phyloP scores from a whole-genome alignment of 2,888 invertebrate genomes.

The Lepidochitona cinerea region DNA sequence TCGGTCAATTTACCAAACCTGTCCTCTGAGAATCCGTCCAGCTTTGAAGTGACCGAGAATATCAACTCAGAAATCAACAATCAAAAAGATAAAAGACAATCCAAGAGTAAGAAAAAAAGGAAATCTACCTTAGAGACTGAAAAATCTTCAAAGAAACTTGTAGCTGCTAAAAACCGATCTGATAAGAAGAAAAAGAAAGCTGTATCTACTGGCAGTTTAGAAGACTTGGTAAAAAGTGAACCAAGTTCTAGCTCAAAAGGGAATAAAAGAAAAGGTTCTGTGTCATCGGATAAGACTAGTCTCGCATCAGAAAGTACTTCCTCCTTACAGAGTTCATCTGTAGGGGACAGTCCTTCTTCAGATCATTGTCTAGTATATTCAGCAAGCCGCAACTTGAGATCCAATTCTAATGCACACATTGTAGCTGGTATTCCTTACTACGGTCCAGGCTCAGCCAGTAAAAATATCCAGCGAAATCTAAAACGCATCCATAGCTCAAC shows the following conservation, averaged over 20 bases:
- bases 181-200: neutral
- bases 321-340: neutral
- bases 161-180: too few relatives aligned
- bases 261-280: neutral
- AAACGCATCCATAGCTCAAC: neutral
- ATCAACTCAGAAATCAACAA: too few relatives aligned
- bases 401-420: conserved; percentile 31
- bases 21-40: neutral
- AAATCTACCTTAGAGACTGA: too few relatives aligned
- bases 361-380: neutral
- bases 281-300: neutral
- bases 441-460: conserved; percentile 6
- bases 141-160: too few relatives aligned
- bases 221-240: neutral
- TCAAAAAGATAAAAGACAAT: too few relatives aligned
- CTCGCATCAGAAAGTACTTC: neutral
- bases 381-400: conserved; percentile 25
- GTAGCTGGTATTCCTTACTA: conserved; percentile 34
- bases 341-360: neutral
- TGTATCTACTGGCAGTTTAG: neutral
- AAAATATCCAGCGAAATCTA: neutral
- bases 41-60: too few relatives aligned
- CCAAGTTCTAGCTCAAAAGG: neutral
- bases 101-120: too few relatives aligned
- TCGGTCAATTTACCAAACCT: neutral